phyloP scores from a whole-genome alignment of 1,140 invertebrate genomes.

The Bursaphelenchus mucronatus region DNA sequence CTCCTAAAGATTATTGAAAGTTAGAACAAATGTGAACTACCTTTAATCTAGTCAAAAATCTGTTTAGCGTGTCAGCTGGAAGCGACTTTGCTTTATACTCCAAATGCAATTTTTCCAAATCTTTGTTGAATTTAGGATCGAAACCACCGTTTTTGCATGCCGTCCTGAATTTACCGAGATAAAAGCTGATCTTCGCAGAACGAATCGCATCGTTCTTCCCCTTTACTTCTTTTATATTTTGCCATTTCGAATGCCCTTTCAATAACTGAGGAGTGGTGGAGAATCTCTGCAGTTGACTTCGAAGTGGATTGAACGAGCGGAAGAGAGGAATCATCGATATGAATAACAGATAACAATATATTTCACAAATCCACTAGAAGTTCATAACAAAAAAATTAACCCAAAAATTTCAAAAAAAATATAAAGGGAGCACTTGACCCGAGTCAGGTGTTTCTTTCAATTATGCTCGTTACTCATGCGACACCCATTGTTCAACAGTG shows the following conservation, averaged over 20 bases:
- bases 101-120: conserved; percentile 43
- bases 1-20: conserved; percentile 36
- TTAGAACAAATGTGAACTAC: conserved; percentile 23
- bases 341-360: too few relatives aligned
- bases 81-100: conserved; percentile 45
- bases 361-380: too few relatives aligned
- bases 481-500: too few relatives aligned
- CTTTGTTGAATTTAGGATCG: conserved; percentile 45
- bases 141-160: conserved; percentile 43
- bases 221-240: conserved; percentile 55
- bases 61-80: conserved; percentile 54
- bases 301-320: background rate
- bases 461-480: too few relatives aligned
- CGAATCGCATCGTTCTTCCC: conserved; percentile 48
- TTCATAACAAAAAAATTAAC: too few relatives aligned
- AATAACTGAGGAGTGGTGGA: too few relatives aligned
- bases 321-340: too few relatives aligned
- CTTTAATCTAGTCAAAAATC: conserved; percentile 47
- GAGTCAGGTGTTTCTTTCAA: too few relatives aligned
- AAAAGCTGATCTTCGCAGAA: conserved; percentile 38
- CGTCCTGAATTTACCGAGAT: conserved; percentile 33
- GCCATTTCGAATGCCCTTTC: conserved; percentile 60
- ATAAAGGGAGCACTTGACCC: too few relatives aligned
- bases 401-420: too few relatives aligned
- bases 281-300: background rate